These are phyloP conservation scores for Coilia nasus DNA, from an alignment of 2,797 vertebrate species.

Conservation along the genomic window DNA sequence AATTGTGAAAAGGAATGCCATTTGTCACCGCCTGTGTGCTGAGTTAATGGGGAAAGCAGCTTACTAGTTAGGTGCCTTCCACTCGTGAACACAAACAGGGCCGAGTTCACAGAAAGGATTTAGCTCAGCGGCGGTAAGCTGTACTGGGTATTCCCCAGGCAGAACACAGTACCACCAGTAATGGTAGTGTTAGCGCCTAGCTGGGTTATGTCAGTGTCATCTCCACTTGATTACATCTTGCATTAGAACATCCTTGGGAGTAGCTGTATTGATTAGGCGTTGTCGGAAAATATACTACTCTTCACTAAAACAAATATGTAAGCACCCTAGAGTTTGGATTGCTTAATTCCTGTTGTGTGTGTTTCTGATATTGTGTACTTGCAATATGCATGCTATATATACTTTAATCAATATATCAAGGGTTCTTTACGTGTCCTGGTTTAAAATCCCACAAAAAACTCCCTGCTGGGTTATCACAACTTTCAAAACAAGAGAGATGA, in stretches of 20 bases:
- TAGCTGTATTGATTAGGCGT: background rate
- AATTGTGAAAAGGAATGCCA: background rate
- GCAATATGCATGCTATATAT: too few relatives aligned
- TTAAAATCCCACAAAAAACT: background rate
- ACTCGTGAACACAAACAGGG: slow-evolving; percentile 1
- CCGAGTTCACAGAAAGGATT: background rate
- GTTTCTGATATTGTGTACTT: background rate
- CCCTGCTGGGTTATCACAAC: background rate
- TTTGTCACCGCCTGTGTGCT: background rate
- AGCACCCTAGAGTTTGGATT: background rate
- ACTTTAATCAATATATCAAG: too few relatives aligned
- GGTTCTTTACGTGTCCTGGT: background rate
- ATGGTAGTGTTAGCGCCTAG: too few relatives aligned
- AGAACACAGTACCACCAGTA: background rate
- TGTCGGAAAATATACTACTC: background rate
- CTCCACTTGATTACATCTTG: background rate
- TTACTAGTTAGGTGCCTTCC: background rate
- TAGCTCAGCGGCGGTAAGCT: background rate
- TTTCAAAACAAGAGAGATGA: background rate
- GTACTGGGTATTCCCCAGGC: background rate
- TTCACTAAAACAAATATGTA: background rate
- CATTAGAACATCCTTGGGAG: background rate
- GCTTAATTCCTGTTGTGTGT: background rate
- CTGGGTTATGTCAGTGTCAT: background rate
- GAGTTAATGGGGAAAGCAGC: slow-evolving; percentile 14